Evolutionary conservation across 1,140 invertebrate genomes (phyloP), one percentile per base, ranked within the genome.

Genomic region (Lithobius niger): DNA sequence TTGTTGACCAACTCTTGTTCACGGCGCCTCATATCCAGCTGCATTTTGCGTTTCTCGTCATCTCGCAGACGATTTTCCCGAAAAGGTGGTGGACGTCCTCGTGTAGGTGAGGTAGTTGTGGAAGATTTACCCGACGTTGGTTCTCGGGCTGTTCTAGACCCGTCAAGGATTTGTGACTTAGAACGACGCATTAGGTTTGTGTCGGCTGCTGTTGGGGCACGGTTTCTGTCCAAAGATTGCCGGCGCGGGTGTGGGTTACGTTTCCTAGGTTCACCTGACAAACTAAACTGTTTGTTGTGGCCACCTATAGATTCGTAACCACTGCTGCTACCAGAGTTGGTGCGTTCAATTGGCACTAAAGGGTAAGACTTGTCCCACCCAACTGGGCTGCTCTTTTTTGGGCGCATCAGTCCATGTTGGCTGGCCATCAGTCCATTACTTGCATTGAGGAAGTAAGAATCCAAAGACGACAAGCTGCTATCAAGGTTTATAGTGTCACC

Each of bases 331-430:
- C 57, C 53, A 21, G 52, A 16, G 51, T 57, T 18, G 54, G 53
- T 52, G 54, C 31, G 18, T 19, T 59, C 54, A 10, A 65, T 59
- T 4, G 64, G 64, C 3, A 57, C 54, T 15, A 65, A 54, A 21
- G 64, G 64, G 49, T 63, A 65, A 40, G 64, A 65, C 56, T 65
- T 65, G 53, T 65, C 64, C 56, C 62, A 62, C 1, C 64, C 64
- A 13, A 64, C 58, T 16, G 63, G 63, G 21, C 61, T 62, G 28
- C 47, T 43, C 18, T 55, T 26, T 21, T 49, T 55, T 3, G 47
- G 53, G 13, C 53, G 24, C 4, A 3, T 19, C 4, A 27, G 3
- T 15, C 31, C 25, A 6, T 6, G 19, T 3, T 27, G 25, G 13
- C n/a, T 25, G 19, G 43, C 43, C 4, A 4, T 45, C 4, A 45